These are phyloP conservation scores for Oryzias woworae DNA, from an alignment of 2,113 vertebrate genomes.

Conservation along the genomic window DNA sequence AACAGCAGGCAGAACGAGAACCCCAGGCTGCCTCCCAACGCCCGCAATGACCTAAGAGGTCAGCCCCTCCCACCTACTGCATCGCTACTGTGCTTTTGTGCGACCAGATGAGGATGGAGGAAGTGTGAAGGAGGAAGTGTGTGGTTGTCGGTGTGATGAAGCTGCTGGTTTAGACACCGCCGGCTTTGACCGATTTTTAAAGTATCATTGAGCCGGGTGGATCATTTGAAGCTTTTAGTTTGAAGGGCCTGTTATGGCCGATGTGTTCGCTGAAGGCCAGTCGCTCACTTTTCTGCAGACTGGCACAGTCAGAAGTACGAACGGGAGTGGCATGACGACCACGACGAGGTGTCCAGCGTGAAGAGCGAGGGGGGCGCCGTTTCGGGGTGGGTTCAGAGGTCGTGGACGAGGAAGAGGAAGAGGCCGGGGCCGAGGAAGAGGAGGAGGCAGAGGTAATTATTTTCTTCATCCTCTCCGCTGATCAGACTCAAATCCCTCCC, in stretches of 20 bases:
- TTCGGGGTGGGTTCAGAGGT: conserved; percentile 90
- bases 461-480: too few species aligned
- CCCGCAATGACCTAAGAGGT: conserved; percentile 92
- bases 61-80: conserved; percentile 10
- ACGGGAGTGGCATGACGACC: conserved; percentile 90
- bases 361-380: conserved; percentile 95
- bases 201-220: too few species aligned
- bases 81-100: too few species aligned
- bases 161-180: too few species aligned
- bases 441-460: conserved; percentile 76
- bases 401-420: conserved; percentile 88
- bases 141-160: too few species aligned
- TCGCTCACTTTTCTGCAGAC: conserved; percentile 65
- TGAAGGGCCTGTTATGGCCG: background rate
- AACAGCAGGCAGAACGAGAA: conserved; percentile 89
- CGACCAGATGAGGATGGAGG: too few species aligned
- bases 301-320: conserved; percentile 94
- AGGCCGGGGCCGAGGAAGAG: conserved; percentile 89
- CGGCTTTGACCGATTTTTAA: too few species aligned
- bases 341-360: conserved; percentile 95
- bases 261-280: background rate
- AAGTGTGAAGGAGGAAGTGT: too few species aligned
- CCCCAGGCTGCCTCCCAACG: conserved; percentile 84
- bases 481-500: too few species aligned
- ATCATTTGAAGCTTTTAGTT: background rate